Percentiles rank a stretch among this genome's conserved stretches.
Evolutionary conservation across 2,888 invertebrate species (phyloP).

Genomic region (Cancer borealis): DNA sequence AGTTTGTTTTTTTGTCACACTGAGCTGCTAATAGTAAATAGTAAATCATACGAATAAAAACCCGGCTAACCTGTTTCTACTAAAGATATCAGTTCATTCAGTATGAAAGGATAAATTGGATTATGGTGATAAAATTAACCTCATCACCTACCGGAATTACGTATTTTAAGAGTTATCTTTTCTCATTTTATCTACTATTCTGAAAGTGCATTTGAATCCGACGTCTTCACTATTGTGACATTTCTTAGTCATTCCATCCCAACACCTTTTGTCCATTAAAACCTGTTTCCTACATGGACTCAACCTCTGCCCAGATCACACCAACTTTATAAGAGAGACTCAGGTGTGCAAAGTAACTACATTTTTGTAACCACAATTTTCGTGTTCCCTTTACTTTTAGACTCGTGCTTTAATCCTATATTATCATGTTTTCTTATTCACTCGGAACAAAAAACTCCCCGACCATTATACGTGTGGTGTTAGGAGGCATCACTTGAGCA

Average conservation of each 20-base stretch:
- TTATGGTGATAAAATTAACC: not conserved
- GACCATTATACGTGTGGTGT: not conserved
- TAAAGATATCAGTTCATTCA: not conserved
- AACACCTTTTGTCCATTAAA: constrained; percentile 26
- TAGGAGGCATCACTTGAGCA: not conserved
- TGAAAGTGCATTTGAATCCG: not conserved
- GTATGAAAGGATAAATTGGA: not conserved
- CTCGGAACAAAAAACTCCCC: too few relatives aligned
- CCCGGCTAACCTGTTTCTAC: not conserved
- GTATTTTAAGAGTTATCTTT: not conserved
- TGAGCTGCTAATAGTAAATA: not conserved
- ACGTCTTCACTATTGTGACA: not conserved
- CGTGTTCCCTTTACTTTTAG: too few relatives aligned
- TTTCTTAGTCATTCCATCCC: not conserved
- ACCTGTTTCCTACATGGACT: not conserved
- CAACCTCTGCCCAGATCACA: not conserved
- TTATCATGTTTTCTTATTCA: too few relatives aligned
- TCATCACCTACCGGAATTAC: not conserved
- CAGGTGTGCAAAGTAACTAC: not conserved
- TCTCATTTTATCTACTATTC: not conserved
- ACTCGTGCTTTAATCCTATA: too few relatives aligned
- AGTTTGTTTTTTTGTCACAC: not conserved
- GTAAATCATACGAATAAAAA: not conserved
- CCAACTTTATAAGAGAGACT: not conserved
- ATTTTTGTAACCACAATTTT: not conserved